Conservation (phyloP, 2,113 vertebrate genomes). For the Felis chaus region DNA sequence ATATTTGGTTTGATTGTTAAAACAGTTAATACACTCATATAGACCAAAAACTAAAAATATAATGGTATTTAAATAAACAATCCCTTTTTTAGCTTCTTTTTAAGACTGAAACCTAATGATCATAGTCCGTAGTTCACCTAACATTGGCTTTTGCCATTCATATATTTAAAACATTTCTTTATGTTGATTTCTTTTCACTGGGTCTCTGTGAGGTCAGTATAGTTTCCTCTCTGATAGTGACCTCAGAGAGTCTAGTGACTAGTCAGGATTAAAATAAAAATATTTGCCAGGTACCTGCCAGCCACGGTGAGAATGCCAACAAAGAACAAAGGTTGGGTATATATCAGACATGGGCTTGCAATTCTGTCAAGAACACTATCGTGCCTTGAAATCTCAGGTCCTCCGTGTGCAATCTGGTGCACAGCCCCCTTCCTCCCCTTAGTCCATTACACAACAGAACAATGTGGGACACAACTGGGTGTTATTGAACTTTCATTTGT, state of each 20-base stretch:
- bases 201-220: background rate
- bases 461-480: background rate
- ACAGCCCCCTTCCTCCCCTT: background rate
- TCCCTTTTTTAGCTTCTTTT: conserved; percentile 17
- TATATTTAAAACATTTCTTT: background rate
- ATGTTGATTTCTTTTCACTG: conserved; percentile 3
- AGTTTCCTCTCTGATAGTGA: background rate
- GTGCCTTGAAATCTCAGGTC: background rate
- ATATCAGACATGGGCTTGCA: background rate
- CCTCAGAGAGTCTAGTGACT: background rate
- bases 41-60: conserved; percentile 6
- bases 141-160: background rate
- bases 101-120: background rate
- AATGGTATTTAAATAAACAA: background rate
- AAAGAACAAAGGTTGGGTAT: background rate
- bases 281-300: background rate
- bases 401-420: background rate
- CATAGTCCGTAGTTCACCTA: background rate
- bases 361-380: background rate
- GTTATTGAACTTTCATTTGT: background rate
- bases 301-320: background rate
- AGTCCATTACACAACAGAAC: background rate
- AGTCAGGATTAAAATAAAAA: conserved; percentile 1
- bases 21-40: background rate
- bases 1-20: conserved; percentile 11